Percentiles rank a stretch among this genome's conserved stretches.
Conservation (phyloP, 2,888 invertebrate species). For the Eupithecia centaureata region DNA sequence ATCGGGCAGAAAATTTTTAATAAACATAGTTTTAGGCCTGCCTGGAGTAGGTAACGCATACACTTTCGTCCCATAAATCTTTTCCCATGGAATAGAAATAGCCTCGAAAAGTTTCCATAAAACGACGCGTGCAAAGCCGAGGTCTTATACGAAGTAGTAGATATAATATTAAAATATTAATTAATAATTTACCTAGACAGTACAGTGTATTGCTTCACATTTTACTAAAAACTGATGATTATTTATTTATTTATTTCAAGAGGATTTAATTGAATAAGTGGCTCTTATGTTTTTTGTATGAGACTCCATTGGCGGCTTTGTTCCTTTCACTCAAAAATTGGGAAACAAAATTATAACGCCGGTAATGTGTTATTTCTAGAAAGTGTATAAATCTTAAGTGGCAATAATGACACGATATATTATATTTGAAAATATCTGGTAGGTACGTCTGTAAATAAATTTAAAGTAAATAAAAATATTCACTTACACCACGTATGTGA, state of each 20-base stretch:
- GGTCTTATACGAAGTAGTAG: too few relatives aligned
- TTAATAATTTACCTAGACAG: too few relatives aligned
- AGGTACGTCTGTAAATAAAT: constrained; percentile 26
- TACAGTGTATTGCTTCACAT: background rate
- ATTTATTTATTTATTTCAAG: constrained; percentile 7
- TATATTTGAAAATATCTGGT: background rate
- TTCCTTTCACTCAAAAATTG: constrained; percentile 58
- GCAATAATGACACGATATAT: constrained; percentile 30
- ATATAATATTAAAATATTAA: too few relatives aligned
- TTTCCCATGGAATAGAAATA: too few relatives aligned
- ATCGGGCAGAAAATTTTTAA: too few relatives aligned
- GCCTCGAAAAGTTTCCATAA: too few relatives aligned
- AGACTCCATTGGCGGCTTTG: constrained; percentile 47
- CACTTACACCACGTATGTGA: background rate
- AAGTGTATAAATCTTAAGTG: constrained; percentile 72
- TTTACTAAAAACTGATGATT: background rate
- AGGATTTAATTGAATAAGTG: constrained; percentile 12
- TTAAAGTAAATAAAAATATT: background rate
- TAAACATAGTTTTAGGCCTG: too few relatives aligned
- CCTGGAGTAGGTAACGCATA: too few relatives aligned
- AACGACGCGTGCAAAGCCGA: too few relatives aligned
- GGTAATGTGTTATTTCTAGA: constrained; percentile 63
- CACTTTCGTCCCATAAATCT: too few relatives aligned
- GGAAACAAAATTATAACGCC: constrained; percentile 55
- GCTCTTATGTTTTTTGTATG: constrained; percentile 41